Evolutionary conservation across 37 sponge, comb jelly and placozoan genomes (phyloP).

Genomic region (Oscarella lobularis): DNA sequence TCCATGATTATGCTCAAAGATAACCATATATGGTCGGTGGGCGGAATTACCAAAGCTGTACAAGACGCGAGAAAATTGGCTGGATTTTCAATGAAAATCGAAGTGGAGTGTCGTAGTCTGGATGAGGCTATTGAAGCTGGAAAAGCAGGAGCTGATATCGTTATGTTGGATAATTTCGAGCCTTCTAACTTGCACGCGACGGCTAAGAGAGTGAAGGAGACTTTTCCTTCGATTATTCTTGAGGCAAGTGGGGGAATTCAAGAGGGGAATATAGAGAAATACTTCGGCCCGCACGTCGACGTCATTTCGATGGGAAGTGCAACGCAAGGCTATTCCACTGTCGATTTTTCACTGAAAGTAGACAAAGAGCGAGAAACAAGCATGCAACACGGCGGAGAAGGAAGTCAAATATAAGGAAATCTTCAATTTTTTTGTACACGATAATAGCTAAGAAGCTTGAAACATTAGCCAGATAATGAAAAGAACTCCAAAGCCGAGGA

Average conservation of each 20-base stretch:
- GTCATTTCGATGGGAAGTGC: slow-evolving; percentile 74
- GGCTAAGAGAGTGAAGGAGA: slow-evolving; percentile 38
- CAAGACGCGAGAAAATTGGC: slow-evolving; percentile 54
- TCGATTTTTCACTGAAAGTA: slow-evolving; percentile 85
- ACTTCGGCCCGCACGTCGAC: slow-evolving; percentile 59
- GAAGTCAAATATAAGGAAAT: background rate
- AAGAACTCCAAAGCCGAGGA: slow-evolving; percentile 15
- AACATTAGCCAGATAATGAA: slow-evolving; percentile 21
- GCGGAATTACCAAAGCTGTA: slow-evolving; percentile 56
- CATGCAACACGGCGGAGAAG: background rate
- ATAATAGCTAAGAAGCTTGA: background rate
- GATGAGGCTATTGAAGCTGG: slow-evolving; percentile 72
- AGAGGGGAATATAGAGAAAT: slow-evolving; percentile 36
- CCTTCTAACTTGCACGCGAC: slow-evolving; percentile 44
- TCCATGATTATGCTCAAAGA: slow-evolving; percentile 95
- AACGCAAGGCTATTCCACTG: slow-evolving; percentile 73
- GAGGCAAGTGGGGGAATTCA: slow-evolving; percentile 91
- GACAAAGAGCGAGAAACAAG: slow-evolving; percentile 26
- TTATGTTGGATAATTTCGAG: slow-evolving; percentile 90
- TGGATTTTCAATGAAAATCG: slow-evolving; percentile 85
- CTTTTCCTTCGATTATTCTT: slow-evolving; percentile 52
- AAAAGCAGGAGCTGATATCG: slow-evolving; percentile 69
- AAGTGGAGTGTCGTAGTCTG: slow-evolving; percentile 82
- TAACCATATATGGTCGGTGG: slow-evolving; percentile 91
- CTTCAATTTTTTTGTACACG: background rate